Evolutionary conservation across 2,113 vertebrate species (phyloP), one percentile per base, ranked within the genome.

Genomic region (Bufo bufo): DNA sequence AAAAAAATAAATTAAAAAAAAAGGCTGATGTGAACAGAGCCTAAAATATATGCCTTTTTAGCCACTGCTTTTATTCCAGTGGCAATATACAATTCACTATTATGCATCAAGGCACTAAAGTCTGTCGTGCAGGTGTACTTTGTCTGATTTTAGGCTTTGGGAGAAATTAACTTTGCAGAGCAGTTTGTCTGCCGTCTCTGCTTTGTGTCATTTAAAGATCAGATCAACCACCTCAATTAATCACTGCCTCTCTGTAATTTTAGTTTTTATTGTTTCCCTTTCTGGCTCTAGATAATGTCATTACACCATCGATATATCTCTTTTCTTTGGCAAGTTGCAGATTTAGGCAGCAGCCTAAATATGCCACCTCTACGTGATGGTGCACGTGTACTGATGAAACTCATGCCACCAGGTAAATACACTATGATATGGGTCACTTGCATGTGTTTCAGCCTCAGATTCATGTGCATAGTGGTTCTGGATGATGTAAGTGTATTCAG

Each of bases 291-390:
- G 98, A 99, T 99, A 87, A 99, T 99, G 98, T 99, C 98, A 59
- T 94, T 99, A 92, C 98, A 99, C 93, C 96, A 97, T 92, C 97
- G 97, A 94, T 99, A 99, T 93, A 98, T 99, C 92, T 99, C 98
- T 90, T 99, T 99, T 94, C 96, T 99, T 93, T 99, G 98, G 98
- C 98, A 99, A 96, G 97, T 99, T 91, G 98, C 98, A 85, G 98
- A 99, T 90, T 94, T 99, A 86, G 98, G 98, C 89, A 99, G 98
- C 93, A 97, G 95, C 91, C 95, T 99, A 90, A 99, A 97, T 94
- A 99, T 99, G 98, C 97, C 98, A 54, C 96, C 97, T 89, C 96
- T 99, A 85, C 94, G 98, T 94, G 98, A 99, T 92, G 98, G 98
- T 91, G 98, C 98, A 92, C 95, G 98, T 86, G 95, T 99, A 89